Percentiles rank a stretch among this genome's conserved stretches.
Conservation (phyloP, 2,113 vertebrate species). For the Oxyura jamaicensis region DNA sequence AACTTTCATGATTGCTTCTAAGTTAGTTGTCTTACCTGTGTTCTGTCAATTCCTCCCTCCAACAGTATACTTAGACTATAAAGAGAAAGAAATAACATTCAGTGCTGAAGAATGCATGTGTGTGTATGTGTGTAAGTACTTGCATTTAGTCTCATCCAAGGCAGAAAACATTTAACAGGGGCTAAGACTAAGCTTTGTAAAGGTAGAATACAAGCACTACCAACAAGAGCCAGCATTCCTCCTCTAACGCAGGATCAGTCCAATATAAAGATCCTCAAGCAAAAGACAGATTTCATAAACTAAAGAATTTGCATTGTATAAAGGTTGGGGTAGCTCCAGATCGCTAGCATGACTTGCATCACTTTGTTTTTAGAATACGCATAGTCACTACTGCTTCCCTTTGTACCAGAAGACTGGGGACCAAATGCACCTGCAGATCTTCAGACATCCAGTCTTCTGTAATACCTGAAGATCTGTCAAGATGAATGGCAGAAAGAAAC, state of each 20-base stretch:
- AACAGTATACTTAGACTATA: background rate
- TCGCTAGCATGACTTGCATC: conserved; percentile 2
- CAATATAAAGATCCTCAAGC: background rate
- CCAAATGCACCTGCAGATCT: background rate
- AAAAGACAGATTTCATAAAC: background rate
- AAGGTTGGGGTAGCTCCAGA: conserved; percentile 32
- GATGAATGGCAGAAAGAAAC: background rate
- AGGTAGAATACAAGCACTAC: background rate
- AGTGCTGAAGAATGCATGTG: background rate
- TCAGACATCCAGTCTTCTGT: background rate
- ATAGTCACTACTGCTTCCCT: background rate
- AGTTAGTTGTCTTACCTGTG: background rate
- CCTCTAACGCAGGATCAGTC: background rate
- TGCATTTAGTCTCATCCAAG: background rate
- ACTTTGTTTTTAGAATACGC: background rate
- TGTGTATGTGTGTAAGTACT: background rate
- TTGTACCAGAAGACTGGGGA: background rate
- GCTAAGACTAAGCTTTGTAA: background rate
- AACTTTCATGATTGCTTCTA: background rate
- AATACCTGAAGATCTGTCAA: background rate
- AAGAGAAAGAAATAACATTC: background rate
- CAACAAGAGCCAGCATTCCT: background rate
- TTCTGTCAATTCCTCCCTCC: background rate
- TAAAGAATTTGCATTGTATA: conserved; percentile 18
- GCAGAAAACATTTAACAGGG: background rate